Evolutionary conservation across 2,113 vertebrate species (phyloP).

Genomic region (Microtus montanus): DNA sequence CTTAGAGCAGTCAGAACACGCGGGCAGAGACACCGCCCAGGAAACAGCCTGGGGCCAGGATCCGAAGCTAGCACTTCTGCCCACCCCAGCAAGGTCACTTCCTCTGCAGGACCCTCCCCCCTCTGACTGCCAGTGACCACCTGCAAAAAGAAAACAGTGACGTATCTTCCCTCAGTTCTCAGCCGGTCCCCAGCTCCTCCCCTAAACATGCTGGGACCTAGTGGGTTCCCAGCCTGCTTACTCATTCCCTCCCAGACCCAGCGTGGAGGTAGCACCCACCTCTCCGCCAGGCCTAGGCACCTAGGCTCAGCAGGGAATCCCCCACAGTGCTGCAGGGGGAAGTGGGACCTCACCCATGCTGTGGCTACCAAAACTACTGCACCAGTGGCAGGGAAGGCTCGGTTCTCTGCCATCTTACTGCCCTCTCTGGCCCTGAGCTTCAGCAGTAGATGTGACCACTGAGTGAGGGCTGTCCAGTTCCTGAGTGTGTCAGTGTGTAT

Average conservation of each 20-base stretch:
- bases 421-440: background rate
- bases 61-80: background rate
- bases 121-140: background rate
- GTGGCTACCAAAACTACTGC: background rate
- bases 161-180: background rate
- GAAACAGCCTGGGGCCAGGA: slow-evolving; percentile 38
- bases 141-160: background rate
- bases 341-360: background rate
- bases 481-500: too few relatives aligned
- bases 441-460: background rate
- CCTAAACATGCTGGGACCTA: background rate
- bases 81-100: background rate
- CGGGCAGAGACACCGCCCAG: slow-evolving; percentile 38
- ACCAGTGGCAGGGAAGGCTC: too few relatives aligned
- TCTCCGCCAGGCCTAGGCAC: background rate
- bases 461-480: background rate
- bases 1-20: background rate
- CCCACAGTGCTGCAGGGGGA: background rate
- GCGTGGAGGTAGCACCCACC: background rate
- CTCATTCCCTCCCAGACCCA: background rate
- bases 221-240: background rate
- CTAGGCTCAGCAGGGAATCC: background rate
- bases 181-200: background rate
- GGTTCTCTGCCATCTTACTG: background rate
- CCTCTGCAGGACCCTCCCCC: slow-evolving; percentile 17